Conservation (phyloP, 2,113 vertebrate species). For the Hippocampus zosterae region DNA sequence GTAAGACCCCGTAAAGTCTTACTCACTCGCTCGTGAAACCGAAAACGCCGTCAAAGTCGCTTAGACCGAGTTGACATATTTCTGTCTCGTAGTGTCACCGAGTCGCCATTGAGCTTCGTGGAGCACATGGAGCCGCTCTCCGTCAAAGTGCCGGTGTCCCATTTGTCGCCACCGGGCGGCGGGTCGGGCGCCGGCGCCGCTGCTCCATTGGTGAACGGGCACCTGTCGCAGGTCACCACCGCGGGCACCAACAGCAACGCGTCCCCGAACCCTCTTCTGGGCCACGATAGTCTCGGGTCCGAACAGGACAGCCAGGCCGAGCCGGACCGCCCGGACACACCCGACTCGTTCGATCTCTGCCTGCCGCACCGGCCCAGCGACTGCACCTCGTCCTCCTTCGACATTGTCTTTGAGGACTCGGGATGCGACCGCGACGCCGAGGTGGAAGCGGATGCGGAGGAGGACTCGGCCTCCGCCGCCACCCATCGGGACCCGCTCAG, state of each 20-base stretch:
- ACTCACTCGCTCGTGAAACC: too few species aligned
- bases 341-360: conserved; percentile 75
- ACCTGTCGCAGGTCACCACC: conserved; percentile 42
- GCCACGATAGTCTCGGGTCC: conserved; percentile 78
- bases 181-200: conserved; percentile 33
- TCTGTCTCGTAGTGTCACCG: conserved; percentile 76
- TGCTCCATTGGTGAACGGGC: conserved; percentile 14
- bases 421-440: conserved; percentile 79
- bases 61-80: neutral
- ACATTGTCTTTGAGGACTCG: conserved; percentile 96
- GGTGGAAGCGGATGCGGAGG: conserved; percentile 20
- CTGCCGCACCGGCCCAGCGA: conserved; percentile 73
- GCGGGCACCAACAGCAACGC: conserved; percentile 6
- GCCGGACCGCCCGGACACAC: conserved; percentile 71
- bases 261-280: conserved; percentile 64
- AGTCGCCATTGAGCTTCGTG: conserved; percentile 89
- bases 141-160: conserved; percentile 83
- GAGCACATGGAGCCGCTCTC: conserved; percentile 87
- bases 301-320: conserved; percentile 74
- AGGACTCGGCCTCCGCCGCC: conserved; percentile 37
- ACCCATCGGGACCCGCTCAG: conserved; percentile 17
- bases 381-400: conserved; percentile 88
- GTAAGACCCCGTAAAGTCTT: conserved; percentile 51
- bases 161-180: conserved; percentile 56
- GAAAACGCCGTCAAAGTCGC: too few species aligned